These are phyloP conservation scores for Vanacampus margaritifer DNA, from an alignment of 2,113 vertebrate genomes.

Conservation along the genomic window DNA sequence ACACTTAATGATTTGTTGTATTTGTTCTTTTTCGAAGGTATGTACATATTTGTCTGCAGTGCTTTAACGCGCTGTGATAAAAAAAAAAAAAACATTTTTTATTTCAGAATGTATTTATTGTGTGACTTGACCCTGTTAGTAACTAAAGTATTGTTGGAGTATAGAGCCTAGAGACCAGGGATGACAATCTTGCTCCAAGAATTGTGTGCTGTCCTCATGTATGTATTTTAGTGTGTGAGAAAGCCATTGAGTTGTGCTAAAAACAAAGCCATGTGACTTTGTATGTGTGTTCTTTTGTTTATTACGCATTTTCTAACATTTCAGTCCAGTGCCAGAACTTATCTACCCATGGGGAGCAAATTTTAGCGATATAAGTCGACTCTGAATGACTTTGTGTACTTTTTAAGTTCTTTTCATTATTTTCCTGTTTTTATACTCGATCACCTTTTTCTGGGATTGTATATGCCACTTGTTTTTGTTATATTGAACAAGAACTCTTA, in stretches of 20 bases:
- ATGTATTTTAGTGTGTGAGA: conserved; percentile 27
- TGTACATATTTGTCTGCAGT: conserved; percentile 60
- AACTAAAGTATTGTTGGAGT: conserved; percentile 43
- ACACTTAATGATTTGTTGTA: conserved; percentile 43
- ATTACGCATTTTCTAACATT: conserved; percentile 30
- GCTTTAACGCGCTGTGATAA: conserved; percentile 35
- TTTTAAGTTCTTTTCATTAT: conserved; percentile 32
- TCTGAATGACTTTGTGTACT: conserved; percentile 57
- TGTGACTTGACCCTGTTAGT: conserved; percentile 44
- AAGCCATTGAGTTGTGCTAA: conserved; percentile 41
- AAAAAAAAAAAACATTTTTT: too few species aligned
- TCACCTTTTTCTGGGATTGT: conserved; percentile 56
- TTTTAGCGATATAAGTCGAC: conserved; percentile 36
- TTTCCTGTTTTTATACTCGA: conserved; percentile 60
- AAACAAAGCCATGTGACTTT: conserved; percentile 27
- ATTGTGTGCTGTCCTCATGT: background rate
- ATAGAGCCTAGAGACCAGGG: conserved; percentile 32
- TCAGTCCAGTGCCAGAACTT: conserved; percentile 31
- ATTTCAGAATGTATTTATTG: conserved; percentile 75
- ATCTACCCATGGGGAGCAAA: conserved; percentile 24
- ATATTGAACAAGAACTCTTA: conserved; percentile 33
- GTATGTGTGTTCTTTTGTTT: background rate
- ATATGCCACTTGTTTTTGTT: conserved; percentile 55
- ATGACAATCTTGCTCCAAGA: conserved; percentile 42
- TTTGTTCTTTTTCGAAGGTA: conserved; percentile 40